Conservation (phyloP, 2,888 invertebrate species). For the Tyria jacobaeae region DNA sequence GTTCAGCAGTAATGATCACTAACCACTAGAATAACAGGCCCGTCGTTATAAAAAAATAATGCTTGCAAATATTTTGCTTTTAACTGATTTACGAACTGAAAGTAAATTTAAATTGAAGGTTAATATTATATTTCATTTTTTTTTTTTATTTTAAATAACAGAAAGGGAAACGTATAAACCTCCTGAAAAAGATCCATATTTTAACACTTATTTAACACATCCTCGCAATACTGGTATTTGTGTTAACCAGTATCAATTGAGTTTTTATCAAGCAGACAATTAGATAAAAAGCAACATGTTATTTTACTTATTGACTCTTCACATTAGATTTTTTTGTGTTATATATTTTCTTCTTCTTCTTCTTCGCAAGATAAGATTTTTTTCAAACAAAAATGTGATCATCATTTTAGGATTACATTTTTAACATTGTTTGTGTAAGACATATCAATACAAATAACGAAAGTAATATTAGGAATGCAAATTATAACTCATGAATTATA, state of each 20-base stretch:
- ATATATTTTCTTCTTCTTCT: too few species aligned
- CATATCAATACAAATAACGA: slow-evolving; percentile 3
- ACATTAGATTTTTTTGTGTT: too few species aligned
- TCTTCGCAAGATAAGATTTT: too few species aligned
- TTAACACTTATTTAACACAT: background rate
- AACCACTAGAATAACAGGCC: too few species aligned
- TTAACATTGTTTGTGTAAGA: slow-evolving; percentile 4
- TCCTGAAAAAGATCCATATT: background rate
- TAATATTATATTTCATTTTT: background rate
- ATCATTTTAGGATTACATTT: too few species aligned
- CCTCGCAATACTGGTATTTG: background rate
- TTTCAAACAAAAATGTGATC: too few species aligned
- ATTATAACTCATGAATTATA: background rate
- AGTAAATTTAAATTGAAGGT: background rate
- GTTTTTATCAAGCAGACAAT: too few species aligned
- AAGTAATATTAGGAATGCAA: background rate
- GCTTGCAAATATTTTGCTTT: background rate
- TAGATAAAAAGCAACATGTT: too few species aligned
- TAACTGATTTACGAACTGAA: background rate
- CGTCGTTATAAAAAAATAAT: background rate
- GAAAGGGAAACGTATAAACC: too few species aligned
- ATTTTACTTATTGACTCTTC: too few species aligned
- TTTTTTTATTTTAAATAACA: too few species aligned
- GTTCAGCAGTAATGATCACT: too few species aligned
- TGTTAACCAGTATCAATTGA: background rate